phyloP scores from a whole-genome alignment of 2,888 invertebrate species.

The Alcis repandata region DNA sequence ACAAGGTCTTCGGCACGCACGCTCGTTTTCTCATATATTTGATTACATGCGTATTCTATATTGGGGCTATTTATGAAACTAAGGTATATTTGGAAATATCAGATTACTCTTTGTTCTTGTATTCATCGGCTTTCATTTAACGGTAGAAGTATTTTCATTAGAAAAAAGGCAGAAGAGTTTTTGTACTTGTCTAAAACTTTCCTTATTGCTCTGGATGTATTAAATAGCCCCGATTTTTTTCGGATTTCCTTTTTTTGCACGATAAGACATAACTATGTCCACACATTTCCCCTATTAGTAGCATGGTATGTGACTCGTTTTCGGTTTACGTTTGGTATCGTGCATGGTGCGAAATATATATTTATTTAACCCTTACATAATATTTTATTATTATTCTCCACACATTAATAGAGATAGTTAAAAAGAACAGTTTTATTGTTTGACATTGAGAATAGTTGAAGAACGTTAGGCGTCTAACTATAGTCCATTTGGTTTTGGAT shows the following conservation, averaged over 20 bases:
- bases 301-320: constrained; percentile 27
- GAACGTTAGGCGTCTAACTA: constrained; percentile 49
- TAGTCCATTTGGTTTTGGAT: constrained; percentile 59
- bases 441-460: constrained; percentile 57
- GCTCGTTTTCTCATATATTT: constrained; percentile 51
- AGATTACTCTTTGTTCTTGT: neutral
- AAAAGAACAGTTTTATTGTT: constrained; percentile 46
- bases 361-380: constrained; percentile 17
- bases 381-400: constrained; percentile 1
- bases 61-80: constrained; percentile 19
- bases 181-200: neutral
- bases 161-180: neutral
- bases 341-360: constrained; percentile 32
- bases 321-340: constrained; percentile 19
- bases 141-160: no score
- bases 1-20: constrained; percentile 67
- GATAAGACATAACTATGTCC: neutral
- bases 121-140: neutral
- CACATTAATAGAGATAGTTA: constrained; percentile 13
- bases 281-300: constrained; percentile 4
- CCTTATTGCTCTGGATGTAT: neutral
- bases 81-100: constrained; percentile 3
- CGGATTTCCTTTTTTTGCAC: constrained; percentile 14
- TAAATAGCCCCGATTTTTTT: neutral
- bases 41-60: constrained; percentile 21